These are phyloP conservation scores for Oenanthe melanoleuca DNA, from an alignment of 2,113 vertebrate genomes.

Conservation along the genomic window DNA sequence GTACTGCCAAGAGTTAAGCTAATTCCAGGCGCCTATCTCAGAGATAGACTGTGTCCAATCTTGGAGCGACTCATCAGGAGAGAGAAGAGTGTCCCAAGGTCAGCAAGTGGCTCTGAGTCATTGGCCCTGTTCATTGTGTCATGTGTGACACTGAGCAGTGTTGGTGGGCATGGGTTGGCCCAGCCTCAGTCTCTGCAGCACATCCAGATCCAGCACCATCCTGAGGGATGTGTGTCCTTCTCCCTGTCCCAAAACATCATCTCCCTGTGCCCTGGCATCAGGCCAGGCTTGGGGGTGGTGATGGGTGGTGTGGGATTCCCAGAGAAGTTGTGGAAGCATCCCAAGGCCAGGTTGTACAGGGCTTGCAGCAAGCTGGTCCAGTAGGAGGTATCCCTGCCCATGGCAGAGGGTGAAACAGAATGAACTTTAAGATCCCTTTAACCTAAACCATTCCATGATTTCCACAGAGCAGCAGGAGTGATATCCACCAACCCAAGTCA, in stretches of 20 bases:
- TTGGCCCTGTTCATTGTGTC: background rate
- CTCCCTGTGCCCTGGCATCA: rapidly evolving
- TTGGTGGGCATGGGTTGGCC: background rate
- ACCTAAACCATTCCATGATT: background rate
- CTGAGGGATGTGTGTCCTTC: rapidly evolving
- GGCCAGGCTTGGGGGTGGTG: background rate
- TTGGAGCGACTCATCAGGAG: background rate
- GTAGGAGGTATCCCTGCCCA: background rate
- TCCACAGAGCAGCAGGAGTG: background rate
- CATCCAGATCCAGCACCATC: rapidly evolving
- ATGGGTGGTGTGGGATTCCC: background rate
- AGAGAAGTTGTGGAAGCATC: background rate
- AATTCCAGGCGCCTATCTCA: background rate
- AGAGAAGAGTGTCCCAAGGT: conserved; percentile 24
- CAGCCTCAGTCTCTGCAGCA: background rate
- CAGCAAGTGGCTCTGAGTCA: conserved; percentile 48
- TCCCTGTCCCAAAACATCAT: background rate
- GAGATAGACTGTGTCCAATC: conserved; percentile 7
- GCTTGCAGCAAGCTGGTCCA: background rate
- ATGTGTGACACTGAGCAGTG: background rate
- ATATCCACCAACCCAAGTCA: background rate
- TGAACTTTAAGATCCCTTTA: background rate
- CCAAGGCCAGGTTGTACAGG: background rate
- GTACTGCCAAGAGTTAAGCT: conserved; percentile 48
- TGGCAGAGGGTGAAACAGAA: background rate